Base-by-base conservation (phyloP, 2,888 invertebrate genomes). In the Patella depressa region DNA sequence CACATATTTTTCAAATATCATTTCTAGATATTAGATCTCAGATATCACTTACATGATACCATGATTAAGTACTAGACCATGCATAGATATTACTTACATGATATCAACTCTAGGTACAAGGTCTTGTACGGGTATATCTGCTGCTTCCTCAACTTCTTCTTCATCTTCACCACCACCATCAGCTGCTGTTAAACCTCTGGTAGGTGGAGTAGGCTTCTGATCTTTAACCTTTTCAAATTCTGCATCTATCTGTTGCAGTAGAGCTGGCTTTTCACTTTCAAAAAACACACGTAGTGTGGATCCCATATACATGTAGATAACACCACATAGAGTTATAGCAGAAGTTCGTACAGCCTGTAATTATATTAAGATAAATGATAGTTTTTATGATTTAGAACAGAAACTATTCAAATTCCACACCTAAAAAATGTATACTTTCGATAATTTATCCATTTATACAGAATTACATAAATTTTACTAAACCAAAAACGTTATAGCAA, bases 181-280 rank as follows among this genome's bases (percentile, higher is more conserved):
- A 17, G 72, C 85, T 19, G 71, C 83, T 87, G 89, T 85, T 24
- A 93, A 82, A 78, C 95, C 95, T 85, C 95, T 92, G 0, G 93
- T 94, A 0, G 96, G 95, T n/a, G 94, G 93, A 0, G 96, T 96
- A 0, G 96, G 95, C 79, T 94, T 94, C 85, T 95, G 94, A 45
- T 95, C 96, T 79, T 92, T 91, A 71, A 92, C 88, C 91, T 97
- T 97, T 79, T 96, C 96, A 86, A 96, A 94, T 90, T 97, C 97
- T 29, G 95, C 93, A 89, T 96, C 95, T 79, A 98, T 96, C 90
- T 96, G 95, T 85, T 96, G 96, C 72, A 95, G 94, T 0, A 97
- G 92, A 0, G 96, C 95, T 0, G 96, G 94, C 88, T 97, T 98
- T 90, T 98, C 98, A 83, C 94, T 94, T 84, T 97, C 97, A 87